Evolutionary conservation across 1,140 invertebrate genomes (phyloP), one percentile per base, ranked within the genome.

Genomic region (Drosophila tristis): DNA sequence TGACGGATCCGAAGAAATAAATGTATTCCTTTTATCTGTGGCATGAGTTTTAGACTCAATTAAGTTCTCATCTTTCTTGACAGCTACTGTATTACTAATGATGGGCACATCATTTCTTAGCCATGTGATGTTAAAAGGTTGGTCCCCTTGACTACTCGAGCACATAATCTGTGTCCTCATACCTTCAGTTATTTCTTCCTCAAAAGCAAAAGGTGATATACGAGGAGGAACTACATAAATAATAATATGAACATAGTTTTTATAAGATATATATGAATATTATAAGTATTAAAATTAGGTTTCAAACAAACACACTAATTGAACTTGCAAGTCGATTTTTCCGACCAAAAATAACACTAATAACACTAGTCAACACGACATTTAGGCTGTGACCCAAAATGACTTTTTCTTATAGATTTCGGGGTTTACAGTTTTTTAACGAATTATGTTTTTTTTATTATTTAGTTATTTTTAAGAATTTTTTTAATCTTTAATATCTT

Each of bases 161-260:
- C 96, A 97, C 29, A 96, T 95, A 20, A 97, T 94, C 68, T 96
- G 95, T 7, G 96, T 95, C 48, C 96, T 92, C 91, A 96, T 95
- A 5, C 96, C 96, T 93, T 96, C 95, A 80, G 95, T 95, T 7
- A 93, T 94, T 67, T 93, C 93, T 60, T 93, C 93, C 55, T 95
- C 94, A 81, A 95, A 94, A 49, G 92, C 92, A 85, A 95, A 95
- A 49, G 95, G 93, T 42, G 93, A 92, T 63, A 95, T 94, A 87
- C 94, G 93, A 39, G 95, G 95, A 13, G 93, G 93, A 92, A 95
- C 95, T 95, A 91, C 63, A 72, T 59, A 90, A 55, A 72, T 74
- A 50, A 49, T 50, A 39, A 66, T 51, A 47, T 48, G 53, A 54
- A 74, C 35, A 39, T 39, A 39, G 9, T 39, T 39, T 31, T 39